These are phyloP conservation scores for Pluvianellus socialis DNA, from an alignment of 2,113 vertebrate species.

Conservation along the genomic window DNA sequence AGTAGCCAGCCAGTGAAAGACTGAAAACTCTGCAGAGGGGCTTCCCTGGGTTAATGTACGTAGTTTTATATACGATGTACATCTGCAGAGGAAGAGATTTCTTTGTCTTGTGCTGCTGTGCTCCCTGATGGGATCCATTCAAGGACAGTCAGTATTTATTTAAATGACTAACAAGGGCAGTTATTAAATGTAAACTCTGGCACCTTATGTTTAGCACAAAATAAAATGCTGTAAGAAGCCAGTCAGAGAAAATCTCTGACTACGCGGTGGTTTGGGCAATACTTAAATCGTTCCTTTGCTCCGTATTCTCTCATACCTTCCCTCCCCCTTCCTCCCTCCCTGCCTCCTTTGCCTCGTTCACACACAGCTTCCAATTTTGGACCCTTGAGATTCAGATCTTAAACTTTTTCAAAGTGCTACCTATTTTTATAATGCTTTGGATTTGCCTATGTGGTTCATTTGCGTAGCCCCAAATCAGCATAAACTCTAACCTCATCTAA, in stretches of 20 bases:
- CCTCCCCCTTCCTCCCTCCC: too few relatives aligned
- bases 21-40: background rate
- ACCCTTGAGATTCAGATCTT: slow-evolving; percentile 10
- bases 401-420: slow-evolving; percentile 36
- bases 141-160: background rate
- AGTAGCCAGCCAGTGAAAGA: background rate
- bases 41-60: background rate
- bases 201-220: background rate
- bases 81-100: background rate
- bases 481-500: slow-evolving; percentile 51
- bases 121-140: background rate
- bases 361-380: background rate
- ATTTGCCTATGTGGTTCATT: slow-evolving; percentile 54
- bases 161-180: background rate
- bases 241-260: background rate
- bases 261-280: background rate
- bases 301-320: background rate
- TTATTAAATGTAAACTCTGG: slow-evolving; percentile 21
- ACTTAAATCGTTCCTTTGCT: background rate
- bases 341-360: background rate
- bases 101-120: background rate
- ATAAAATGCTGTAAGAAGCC: background rate
- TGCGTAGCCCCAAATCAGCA: slow-evolving; percentile 47
- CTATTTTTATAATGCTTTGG: slow-evolving; percentile 52
- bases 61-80: background rate